A percentile compares a stretch with the other conserved stretches of the same genome.
These are phyloP conservation scores for Ctena decussata DNA, from an alignment of 2,888 invertebrate species.

Conservation along the genomic window DNA sequence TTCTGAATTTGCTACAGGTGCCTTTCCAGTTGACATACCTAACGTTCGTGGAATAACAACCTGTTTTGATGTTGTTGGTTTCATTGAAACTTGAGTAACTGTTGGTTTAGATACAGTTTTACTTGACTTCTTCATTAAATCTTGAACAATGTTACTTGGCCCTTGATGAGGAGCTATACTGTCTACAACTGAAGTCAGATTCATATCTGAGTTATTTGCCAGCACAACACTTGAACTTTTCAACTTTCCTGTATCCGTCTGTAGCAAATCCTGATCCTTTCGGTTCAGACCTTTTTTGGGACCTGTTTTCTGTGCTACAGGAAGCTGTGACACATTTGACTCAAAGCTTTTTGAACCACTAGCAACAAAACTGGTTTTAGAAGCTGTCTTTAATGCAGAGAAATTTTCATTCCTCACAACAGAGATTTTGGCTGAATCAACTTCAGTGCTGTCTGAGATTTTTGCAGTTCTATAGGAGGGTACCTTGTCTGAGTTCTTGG, in stretches of 20 bases:
- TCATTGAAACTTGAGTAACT: neutral
- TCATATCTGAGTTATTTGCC: neutral
- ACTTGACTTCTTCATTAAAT: neutral
- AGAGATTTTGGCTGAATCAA: too few species aligned
- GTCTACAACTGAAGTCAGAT: neutral
- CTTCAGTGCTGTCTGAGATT: too few species aligned
- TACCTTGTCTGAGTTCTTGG: too few species aligned
- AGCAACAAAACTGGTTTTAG: neutral
- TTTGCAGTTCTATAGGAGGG: too few species aligned
- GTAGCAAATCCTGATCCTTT: too few species aligned
- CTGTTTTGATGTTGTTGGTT: neutral
- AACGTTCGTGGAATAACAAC: neutral
- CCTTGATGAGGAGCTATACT: neutral
- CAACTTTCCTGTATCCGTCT: too few species aligned
- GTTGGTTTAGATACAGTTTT: neutral
- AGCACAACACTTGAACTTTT: neutral
- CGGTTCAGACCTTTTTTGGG: too few species aligned
- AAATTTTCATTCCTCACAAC: too few species aligned
- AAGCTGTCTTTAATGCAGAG: neutral
- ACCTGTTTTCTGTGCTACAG: too few species aligned
- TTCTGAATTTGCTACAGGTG: slow-evolving; percentile 15
- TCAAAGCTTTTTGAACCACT: neutral
- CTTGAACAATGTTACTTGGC: neutral
- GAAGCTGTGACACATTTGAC: neutral
- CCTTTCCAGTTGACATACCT: neutral